These are phyloP conservation scores for Falco berigora DNA, from an alignment of 2,797 vertebrate species.

Conservation along the genomic window DNA sequence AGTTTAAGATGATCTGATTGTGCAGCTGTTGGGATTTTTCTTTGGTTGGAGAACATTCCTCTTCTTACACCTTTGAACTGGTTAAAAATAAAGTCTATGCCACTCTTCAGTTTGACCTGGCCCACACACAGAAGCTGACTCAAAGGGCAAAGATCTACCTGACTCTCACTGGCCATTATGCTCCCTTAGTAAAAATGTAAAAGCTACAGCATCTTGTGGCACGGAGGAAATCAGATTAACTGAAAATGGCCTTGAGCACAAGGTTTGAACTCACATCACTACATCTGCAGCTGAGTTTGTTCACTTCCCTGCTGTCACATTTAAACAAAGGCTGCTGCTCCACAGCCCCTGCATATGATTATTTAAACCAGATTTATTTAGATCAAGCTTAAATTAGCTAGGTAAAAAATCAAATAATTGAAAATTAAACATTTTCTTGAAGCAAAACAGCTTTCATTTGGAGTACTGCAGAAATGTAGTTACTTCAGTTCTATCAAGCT, in stretches of 20 bases:
- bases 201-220: neutral
- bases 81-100: neutral
- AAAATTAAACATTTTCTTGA: neutral
- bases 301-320: neutral
- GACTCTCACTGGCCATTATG: neutral
- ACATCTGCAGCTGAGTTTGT: neutral
- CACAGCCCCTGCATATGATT: neutral
- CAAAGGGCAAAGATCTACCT: neutral
- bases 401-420: neutral
- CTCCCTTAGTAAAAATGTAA: neutral
- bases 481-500: neutral
- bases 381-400: neutral
- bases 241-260: neutral
- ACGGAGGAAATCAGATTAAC: neutral
- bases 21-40: neutral
- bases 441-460: neutral
- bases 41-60: neutral
- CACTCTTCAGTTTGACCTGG: neutral
- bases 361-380: neutral
- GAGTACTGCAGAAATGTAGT: neutral
- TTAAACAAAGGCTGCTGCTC: neutral
- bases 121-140: neutral
- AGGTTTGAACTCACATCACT: neutral
- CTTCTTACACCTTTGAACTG: neutral
- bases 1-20: neutral